A percentile compares a stretch with the other conserved stretches of the same genome.
phyloP scores from a whole-genome alignment of 2,113 vertebrate genomes.

The Pedetes capensis region DNA sequence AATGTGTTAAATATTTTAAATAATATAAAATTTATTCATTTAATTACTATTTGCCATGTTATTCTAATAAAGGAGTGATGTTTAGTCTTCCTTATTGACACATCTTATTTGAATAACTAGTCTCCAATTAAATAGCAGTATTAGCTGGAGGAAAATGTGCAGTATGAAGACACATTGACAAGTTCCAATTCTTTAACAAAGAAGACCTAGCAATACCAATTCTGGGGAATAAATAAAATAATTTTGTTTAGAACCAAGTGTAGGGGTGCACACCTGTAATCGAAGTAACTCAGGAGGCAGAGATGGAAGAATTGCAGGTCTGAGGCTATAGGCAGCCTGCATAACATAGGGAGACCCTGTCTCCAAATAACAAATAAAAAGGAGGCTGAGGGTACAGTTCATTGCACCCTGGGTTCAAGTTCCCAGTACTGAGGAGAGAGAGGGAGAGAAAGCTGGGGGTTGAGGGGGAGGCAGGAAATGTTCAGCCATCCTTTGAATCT shows the following conservation, averaged over 20 bases:
- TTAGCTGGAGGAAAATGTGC: neutral
- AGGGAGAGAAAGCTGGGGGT: too few species aligned
- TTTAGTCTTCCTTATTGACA: neutral
- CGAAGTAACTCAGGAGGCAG: too few species aligned
- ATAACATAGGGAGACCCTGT: too few species aligned
- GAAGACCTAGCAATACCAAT: neutral
- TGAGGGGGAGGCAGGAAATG: too few species aligned
- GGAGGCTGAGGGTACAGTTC: too few species aligned
- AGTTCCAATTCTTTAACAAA: neutral
- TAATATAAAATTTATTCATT: neutral
- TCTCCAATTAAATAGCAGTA: neutral
- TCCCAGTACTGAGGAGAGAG: too few species aligned
- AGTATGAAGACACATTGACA: neutral
- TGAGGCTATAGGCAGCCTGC: too few species aligned
- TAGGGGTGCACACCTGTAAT: too few species aligned
- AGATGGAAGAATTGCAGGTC: too few species aligned
- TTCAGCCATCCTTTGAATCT: neutral
- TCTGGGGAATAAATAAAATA: neutral
- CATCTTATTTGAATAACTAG: neutral
- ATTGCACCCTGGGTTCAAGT: too few species aligned
- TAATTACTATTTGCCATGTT: neutral
- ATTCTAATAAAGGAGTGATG: neutral
- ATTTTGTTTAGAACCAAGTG: neutral
- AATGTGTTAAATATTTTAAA: neutral
- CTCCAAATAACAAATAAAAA: too few species aligned